phyloP scores from a whole-genome alignment of 2,113 vertebrate genomes.

The Chascanopsetta lugubris region DNA sequence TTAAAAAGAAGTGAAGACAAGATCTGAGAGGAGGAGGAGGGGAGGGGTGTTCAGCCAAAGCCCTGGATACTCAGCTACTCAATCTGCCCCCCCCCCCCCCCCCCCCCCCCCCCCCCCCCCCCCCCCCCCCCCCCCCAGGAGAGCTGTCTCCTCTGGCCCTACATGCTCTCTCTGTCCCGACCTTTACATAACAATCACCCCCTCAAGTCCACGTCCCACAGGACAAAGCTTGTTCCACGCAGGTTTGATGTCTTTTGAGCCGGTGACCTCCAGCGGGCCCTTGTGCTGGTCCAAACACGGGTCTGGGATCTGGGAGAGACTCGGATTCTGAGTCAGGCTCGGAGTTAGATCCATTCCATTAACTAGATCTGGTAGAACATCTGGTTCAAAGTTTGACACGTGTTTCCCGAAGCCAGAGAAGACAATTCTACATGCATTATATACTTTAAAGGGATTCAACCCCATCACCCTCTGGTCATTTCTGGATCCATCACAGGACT shows the following conservation, averaged over 20 bases:
- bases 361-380: no score
- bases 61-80: constrained; percentile 56
- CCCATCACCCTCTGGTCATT: no score
- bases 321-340: no score
- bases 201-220: constrained; percentile 82
- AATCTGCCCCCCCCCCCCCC: constrained; percentile 34
- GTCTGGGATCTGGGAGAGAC: constrained; percentile 22
- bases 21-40: constrained; percentile 61
- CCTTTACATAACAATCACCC: constrained; percentile 83
- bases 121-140: constrained; percentile 27
- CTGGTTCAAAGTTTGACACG: no score
- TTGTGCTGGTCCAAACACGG: constrained; percentile 14
- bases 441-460: no score
- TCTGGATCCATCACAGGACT: no score
- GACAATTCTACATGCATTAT: no score
- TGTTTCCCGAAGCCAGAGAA: no score
- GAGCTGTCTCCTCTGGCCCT: constrained; percentile 32
- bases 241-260: constrained; percentile 80
- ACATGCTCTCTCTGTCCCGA: constrained; percentile 57
- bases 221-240: constrained; percentile 69
- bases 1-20: constrained; percentile 63
- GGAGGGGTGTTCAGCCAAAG: constrained; percentile 45
- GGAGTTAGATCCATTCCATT: no score
- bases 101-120: constrained; percentile 1
- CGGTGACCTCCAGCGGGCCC: constrained; percentile 53